phyloP scores from a whole-genome alignment of 2,797 vertebrate genomes.

The Acanthiza pusilla region DNA sequence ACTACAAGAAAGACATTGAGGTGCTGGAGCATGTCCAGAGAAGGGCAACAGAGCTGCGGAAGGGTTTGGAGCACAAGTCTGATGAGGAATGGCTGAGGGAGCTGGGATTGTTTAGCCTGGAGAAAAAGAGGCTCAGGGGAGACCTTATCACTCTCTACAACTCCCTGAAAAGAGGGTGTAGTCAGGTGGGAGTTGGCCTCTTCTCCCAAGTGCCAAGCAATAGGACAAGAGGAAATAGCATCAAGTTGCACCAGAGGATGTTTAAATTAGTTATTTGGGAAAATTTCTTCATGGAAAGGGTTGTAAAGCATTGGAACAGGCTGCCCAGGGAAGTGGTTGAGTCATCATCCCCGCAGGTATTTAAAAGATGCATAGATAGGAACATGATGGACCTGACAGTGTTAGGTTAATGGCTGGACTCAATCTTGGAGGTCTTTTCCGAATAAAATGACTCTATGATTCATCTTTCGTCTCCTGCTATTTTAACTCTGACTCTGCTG shows the following conservation, averaged over 20 bases:
- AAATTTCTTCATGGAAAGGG: not conserved
- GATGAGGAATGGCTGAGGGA: not conserved
- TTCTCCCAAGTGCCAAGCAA: not conserved
- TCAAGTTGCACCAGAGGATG: not conserved
- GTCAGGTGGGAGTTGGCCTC: not conserved
- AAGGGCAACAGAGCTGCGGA: not conserved
- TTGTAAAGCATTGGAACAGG: not conserved
- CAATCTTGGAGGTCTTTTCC: not conserved
- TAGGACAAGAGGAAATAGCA: not conserved
- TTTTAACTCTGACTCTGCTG: not conserved
- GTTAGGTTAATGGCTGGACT: not conserved
- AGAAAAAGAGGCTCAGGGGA: not conserved
- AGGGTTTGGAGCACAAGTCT: not conserved
- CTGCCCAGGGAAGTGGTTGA: not conserved
- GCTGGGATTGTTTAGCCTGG: not conserved
- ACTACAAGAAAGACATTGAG: not conserved
- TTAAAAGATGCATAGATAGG: not conserved
- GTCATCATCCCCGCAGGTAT: not conserved
- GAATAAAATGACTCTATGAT: not conserved
- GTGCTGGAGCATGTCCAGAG: not conserved
- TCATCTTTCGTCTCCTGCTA: not conserved
- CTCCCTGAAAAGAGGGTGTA: not conserved
- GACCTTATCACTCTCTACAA: not conserved
- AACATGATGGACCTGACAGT: not conserved
- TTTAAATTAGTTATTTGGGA: not conserved